Evolutionary conservation across 2,113 vertebrate species (phyloP).

Genomic region (Acrocephalus arundinaceus): DNA sequence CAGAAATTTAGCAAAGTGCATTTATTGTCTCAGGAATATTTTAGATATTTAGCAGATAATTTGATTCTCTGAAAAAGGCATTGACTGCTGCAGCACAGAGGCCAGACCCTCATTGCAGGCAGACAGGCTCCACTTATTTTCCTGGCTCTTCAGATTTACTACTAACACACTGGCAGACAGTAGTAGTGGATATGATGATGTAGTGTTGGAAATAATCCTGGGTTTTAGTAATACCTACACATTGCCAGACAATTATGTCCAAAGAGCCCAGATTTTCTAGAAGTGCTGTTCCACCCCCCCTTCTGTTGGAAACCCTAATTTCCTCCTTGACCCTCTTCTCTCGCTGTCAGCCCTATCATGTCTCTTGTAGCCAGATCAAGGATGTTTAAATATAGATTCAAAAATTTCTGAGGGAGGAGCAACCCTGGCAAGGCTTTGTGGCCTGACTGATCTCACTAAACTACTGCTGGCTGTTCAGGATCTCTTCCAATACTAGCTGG

Average conservation of each 20-base stretch:
- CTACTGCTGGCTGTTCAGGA: constrained; percentile 10
- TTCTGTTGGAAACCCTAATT: constrained; percentile 69
- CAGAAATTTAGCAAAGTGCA: constrained; percentile 17
- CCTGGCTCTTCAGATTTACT: constrained; percentile 59
- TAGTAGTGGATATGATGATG: constrained; percentile 56
- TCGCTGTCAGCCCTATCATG: neutral
- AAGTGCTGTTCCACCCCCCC: constrained; percentile 66
- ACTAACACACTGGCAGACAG: constrained; percentile 61
- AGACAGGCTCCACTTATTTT: constrained; percentile 59
- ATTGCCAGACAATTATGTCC: constrained; percentile 61
- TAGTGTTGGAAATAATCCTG: constrained; percentile 63
- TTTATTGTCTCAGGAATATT: constrained; percentile 46
- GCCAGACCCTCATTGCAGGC: constrained; percentile 36
- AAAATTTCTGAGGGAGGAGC: constrained; percentile 49
- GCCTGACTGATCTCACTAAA: constrained; percentile 28
- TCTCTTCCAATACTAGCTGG: neutral
- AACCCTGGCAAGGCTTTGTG: constrained; percentile 16
- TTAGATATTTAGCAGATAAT: constrained; percentile 62
- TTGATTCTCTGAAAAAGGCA: constrained; percentile 33
- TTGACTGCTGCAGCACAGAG: neutral
- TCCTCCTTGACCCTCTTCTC: constrained; percentile 14
- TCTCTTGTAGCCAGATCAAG: constrained; percentile 18
- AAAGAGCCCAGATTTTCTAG: constrained; percentile 69
- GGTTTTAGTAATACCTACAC: neutral
- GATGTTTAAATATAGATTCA: constrained; percentile 48